Conservation (phyloP, 1,140 invertebrate species). For the honey bee (Apis mellifera) region DNA sequence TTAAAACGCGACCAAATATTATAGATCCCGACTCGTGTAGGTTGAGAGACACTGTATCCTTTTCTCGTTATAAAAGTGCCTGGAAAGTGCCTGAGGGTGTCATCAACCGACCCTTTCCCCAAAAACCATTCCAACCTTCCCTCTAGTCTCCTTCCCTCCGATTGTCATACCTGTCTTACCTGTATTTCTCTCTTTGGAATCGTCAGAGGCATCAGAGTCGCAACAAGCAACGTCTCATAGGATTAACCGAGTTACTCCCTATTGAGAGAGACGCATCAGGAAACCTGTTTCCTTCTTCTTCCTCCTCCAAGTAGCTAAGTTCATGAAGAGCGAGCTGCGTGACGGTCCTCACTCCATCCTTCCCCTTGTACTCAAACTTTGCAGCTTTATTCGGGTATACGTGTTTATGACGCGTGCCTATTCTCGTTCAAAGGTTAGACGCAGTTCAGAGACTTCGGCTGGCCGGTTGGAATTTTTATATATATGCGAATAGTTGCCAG, state of each 20-base stretch:
- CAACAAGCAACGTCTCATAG: constrained; percentile 73
- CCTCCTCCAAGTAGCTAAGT: constrained; percentile 74
- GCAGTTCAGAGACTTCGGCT: background rate
- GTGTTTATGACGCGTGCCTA: constrained; percentile 39
- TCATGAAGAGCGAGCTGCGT: constrained; percentile 65
- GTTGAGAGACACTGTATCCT: too few species aligned
- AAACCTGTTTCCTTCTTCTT: background rate
- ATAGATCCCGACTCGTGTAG: too few species aligned
- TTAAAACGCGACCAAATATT: too few species aligned
- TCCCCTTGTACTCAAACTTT: constrained; percentile 55
- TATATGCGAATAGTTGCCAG: too few species aligned
- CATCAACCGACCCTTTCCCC: too few species aligned
- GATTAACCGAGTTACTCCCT: constrained; percentile 65
- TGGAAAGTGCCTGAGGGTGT: too few species aligned
- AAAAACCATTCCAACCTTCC: too few species aligned
- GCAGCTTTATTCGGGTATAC: constrained; percentile 47
- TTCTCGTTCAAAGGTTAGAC: constrained; percentile 1
- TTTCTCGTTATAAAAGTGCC: too few species aligned
- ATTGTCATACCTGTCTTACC: constrained; percentile 12
- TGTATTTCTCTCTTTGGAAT: background rate
- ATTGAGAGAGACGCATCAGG: constrained; percentile 27
- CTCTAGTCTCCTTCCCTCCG: too few species aligned
- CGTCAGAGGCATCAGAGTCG: constrained; percentile 5
- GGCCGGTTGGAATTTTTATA: background rate
- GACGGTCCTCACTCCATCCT: constrained; percentile 45